Evolutionary conservation across 1,140 invertebrate genomes (phyloP).

Genomic region (Drosophila repletoides): DNA sequence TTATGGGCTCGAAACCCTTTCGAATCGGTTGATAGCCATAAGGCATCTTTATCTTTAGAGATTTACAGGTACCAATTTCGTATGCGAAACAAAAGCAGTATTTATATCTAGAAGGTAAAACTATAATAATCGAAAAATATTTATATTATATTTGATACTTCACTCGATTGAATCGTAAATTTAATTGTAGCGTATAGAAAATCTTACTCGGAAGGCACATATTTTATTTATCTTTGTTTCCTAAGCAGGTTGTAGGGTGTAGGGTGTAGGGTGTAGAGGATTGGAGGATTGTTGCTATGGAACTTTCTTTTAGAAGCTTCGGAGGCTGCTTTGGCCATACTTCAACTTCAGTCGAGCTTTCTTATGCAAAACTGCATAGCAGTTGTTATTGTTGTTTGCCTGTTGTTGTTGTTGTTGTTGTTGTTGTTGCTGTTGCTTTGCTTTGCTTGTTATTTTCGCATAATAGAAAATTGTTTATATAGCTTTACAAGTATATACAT

Average conservation of each 20-base stretch:
- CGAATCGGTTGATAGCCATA: neutral
- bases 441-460: constrained; percentile 73
- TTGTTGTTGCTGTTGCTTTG: constrained; percentile 33
- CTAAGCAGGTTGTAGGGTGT: neutral
- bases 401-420: constrained; percentile 27
- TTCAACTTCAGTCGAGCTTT: constrained; percentile 71
- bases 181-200: neutral
- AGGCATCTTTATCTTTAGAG: too few species aligned
- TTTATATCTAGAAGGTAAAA: too few species aligned
- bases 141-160: too few species aligned
- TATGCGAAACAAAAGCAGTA: too few species aligned
- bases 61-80: too few species aligned
- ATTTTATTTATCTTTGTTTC: neutral
- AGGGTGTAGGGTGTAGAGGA: neutral
- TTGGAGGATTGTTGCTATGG: neutral
- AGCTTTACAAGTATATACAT: constrained; percentile 39
- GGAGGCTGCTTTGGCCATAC: constrained; percentile 47
- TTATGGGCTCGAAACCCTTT: too few species aligned
- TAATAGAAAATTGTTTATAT: constrained; percentile 80
- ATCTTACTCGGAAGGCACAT: neutral
- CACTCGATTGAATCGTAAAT: too few species aligned
- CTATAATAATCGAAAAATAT: too few species aligned
- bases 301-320: too few species aligned
- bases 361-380: constrained; percentile 73
- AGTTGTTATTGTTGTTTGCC: constrained; percentile 56